A percentile compares a stretch with the other conserved stretches of the same genome.
Conservation (phyloP, 2,888 invertebrate species). For the Seira ritae region DNA sequence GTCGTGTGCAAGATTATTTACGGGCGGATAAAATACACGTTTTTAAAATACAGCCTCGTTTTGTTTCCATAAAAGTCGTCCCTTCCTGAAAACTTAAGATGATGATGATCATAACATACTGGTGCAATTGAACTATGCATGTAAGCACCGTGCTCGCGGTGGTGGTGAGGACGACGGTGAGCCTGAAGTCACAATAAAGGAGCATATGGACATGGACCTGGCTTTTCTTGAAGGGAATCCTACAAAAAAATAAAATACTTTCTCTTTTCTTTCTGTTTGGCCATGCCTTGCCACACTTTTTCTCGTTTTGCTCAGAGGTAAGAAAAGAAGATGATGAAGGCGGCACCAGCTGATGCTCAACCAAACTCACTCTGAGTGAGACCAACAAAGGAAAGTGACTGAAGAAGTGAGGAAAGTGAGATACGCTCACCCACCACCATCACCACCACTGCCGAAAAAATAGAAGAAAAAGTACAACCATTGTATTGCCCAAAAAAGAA, state of each 20-base stretch:
- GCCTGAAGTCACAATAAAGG: no score
- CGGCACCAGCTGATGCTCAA: constrained; percentile 13
- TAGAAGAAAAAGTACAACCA: not conserved
- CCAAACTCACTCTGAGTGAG: not conserved
- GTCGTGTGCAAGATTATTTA: not conserved
- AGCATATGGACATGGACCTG: not conserved
- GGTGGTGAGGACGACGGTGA: no score
- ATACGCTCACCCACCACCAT: not conserved
- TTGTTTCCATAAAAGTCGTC: no score
- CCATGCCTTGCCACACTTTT: not conserved
- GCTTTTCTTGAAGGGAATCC: not conserved
- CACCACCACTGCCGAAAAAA: not conserved
- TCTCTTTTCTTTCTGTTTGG: not conserved
- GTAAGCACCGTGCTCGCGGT: no score
- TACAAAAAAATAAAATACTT: not conserved
- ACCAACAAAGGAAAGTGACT: not conserved
- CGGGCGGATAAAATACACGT: not conserved
- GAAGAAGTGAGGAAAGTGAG: not conserved
- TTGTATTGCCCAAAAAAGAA: not conserved
- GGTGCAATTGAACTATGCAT: no score
- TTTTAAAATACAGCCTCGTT: no score
- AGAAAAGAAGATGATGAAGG: not conserved
- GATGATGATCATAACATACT: no score
- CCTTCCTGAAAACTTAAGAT: no score
- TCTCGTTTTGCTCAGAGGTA: not conserved